phyloP scores from a whole-genome alignment of 1,140 invertebrate species.

The Stegodyphus dumicola region DNA sequence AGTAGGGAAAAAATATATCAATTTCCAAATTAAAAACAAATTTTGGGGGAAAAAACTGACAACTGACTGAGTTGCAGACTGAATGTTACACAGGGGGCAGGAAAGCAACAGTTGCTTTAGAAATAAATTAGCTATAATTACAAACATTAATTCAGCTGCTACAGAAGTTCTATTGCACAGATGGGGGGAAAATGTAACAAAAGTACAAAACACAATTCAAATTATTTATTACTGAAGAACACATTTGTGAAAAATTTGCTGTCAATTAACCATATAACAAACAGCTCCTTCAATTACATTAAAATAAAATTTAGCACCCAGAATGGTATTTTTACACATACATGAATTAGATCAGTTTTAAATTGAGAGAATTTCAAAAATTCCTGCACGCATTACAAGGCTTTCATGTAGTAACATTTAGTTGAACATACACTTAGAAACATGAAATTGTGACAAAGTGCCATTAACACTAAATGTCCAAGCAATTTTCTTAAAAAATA shows the following conservation, averaged over 20 bases:
- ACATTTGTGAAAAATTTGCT: slow-evolving; percentile 21
- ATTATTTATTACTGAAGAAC: slow-evolving; percentile 48
- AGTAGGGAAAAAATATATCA: background rate
- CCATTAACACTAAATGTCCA: background rate
- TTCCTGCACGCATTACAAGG: background rate
- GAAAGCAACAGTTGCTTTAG: background rate
- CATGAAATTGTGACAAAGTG: slow-evolving; percentile 3
- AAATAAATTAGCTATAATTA: background rate
- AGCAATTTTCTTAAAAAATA: background rate
- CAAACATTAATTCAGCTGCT: too few species aligned
- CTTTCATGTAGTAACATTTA: background rate
- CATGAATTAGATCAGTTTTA: background rate
- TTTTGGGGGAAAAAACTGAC: background rate
- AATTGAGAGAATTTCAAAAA: background rate
- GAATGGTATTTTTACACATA: background rate
- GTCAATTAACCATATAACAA: background rate
- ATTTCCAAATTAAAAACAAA: background rate
- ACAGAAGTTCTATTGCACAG: background rate
- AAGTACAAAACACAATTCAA: slow-evolving; percentile 57
- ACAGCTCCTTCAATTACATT: background rate
- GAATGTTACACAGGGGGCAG: background rate
- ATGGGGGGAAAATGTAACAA: background rate
- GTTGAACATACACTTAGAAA: background rate
- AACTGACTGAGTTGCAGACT: background rate
- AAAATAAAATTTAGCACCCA: slow-evolving; percentile 35